Conservation (phyloP, 2,113 vertebrate species). For the Cottus gobio region DNA sequence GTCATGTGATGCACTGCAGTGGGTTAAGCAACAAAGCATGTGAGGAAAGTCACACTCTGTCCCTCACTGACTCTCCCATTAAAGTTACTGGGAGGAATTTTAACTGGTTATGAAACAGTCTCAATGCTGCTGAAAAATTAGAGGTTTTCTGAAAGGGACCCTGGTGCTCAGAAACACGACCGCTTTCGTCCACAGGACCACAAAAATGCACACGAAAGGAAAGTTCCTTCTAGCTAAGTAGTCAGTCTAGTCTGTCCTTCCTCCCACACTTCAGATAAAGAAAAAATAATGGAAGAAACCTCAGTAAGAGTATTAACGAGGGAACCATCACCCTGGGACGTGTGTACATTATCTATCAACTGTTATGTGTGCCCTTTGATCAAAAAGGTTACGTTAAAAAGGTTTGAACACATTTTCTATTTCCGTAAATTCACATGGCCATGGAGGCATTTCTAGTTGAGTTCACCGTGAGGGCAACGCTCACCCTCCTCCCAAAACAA, state of each 20-base stretch:
- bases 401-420: too few relatives aligned
- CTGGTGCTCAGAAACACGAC: too few relatives aligned
- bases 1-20: background rate
- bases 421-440: background rate
- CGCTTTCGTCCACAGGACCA: background rate
- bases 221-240: background rate
- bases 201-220: background rate
- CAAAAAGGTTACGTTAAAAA: background rate
- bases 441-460: background rate
- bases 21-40: slow-evolving; percentile 22
- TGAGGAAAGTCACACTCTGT: slow-evolving; percentile 16
- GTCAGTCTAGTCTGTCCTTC: background rate
- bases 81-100: too few relatives aligned
- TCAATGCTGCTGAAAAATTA: too few relatives aligned
- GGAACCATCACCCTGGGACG: background rate
- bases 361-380: background rate
- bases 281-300: background rate
- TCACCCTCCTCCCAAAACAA: background rate
- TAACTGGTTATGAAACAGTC: too few relatives aligned
- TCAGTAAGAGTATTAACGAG: background rate
- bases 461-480: background rate
- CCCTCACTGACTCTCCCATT: background rate
- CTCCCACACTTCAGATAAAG: background rate
- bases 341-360: background rate
- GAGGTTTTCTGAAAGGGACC: too few relatives aligned